Evolutionary conservation across 2,888 invertebrate species (phyloP).

Genomic region (Drosophila affinis): DNA sequence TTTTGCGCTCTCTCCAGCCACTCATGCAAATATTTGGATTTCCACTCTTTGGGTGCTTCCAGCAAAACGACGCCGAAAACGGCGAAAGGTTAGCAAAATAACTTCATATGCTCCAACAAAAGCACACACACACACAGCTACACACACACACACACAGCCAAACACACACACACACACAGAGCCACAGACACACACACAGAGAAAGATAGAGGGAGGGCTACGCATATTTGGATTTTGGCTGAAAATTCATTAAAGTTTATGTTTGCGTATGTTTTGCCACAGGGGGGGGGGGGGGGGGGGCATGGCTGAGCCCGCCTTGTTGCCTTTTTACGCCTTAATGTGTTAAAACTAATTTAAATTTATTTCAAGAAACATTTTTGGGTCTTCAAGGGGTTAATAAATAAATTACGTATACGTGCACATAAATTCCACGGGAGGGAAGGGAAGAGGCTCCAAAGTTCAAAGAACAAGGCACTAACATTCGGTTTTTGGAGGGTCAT

Average conservation of each 20-base stretch:
- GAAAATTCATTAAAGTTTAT: slow-evolving; percentile 79
- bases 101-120: slow-evolving; percentile 61
- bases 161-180: too few relatives aligned
- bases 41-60: slow-evolving; percentile 31
- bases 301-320: too few relatives aligned
- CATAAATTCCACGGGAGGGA: slow-evolving; percentile 64
- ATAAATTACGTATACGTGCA: slow-evolving; percentile 80
- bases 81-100: slow-evolving; percentile 76
- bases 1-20: slow-evolving; percentile 30
- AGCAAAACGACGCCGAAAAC: slow-evolving; percentile 51
- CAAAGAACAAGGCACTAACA: slow-evolving; percentile 49
- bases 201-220: background rate
- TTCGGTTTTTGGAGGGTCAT: slow-evolving; percentile 37
- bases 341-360: slow-evolving; percentile 80
- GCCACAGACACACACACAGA: too few relatives aligned
- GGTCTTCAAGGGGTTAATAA: slow-evolving; percentile 73
- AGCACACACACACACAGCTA: slow-evolving; percentile 42
- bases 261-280: slow-evolving; percentile 70
- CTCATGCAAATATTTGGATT: slow-evolving; percentile 74
- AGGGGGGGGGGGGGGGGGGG: too few relatives aligned
- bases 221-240: slow-evolving; percentile 69
- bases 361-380: slow-evolving; percentile 67
- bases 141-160: slow-evolving; percentile 37
- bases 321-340: slow-evolving; percentile 57
- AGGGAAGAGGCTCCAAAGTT: slow-evolving; percentile 67